phyloP scores from a whole-genome alignment of 1,140 invertebrate species.

The Drosophila setifemur region DNA sequence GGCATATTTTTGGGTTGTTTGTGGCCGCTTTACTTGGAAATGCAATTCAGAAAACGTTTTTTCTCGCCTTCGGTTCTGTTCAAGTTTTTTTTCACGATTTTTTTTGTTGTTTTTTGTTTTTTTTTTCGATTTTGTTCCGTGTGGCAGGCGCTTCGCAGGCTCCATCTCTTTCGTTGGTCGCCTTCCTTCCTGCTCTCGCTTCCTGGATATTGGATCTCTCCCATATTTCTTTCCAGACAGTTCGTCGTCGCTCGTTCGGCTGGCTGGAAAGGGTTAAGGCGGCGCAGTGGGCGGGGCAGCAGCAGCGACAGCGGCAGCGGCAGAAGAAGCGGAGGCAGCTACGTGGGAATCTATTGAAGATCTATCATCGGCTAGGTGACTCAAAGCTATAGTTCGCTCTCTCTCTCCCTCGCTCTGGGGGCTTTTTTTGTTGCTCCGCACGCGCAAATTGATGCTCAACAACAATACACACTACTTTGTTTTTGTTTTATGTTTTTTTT shows the following conservation, averaged over 20 bases:
- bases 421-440: background rate
- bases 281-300: slow-evolving; percentile 18
- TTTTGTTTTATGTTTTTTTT: slow-evolving; percentile 28
- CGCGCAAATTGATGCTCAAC: slow-evolving; percentile 37
- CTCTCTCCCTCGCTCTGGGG: too few relatives aligned
- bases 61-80: slow-evolving; percentile 5
- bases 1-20: slow-evolving; percentile 41
- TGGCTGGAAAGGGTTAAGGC: background rate
- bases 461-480: slow-evolving; percentile 32
- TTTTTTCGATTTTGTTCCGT: background rate
- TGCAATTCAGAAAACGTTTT: slow-evolving; percentile 65
- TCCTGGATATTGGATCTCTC: slow-evolving; percentile 15
- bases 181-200: background rate
- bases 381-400: slow-evolving; percentile 45
- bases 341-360: slow-evolving; percentile 39
- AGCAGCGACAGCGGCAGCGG: too few relatives aligned
- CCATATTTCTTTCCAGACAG: slow-evolving; percentile 28
- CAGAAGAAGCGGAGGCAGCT: too few relatives aligned
- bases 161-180: slow-evolving; percentile 24
- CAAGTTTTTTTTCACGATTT: slow-evolving; percentile 1
- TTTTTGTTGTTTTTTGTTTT: background rate
- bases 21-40: slow-evolving; percentile 68
- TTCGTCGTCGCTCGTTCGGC: slow-evolving; percentile 18
- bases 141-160: slow-evolving; percentile 38
- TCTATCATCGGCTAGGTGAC: slow-evolving; percentile 58